Evolutionary conservation across 2,888 invertebrate genomes (phyloP).

Genomic region (Noctua janthina): DNA sequence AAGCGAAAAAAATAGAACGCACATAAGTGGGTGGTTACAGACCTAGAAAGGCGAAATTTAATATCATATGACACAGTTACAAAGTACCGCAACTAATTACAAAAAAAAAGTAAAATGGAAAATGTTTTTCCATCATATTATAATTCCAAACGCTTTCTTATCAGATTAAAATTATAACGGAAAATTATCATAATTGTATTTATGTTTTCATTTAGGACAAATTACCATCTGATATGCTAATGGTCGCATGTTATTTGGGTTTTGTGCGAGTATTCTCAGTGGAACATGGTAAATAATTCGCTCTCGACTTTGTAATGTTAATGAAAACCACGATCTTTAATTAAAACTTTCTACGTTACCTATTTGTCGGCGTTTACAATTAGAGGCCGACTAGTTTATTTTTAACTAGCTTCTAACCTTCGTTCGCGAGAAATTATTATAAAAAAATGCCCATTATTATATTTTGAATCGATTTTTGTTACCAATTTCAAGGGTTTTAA

Average conservation of each 20-base stretch:
- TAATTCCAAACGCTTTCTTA: slow-evolving; percentile 23
- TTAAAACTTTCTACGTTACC: slow-evolving; percentile 72
- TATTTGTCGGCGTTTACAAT: slow-evolving; percentile 59
- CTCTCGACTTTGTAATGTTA: slow-evolving; percentile 66
- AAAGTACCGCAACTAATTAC: not conserved
- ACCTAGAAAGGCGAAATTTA: not conserved
- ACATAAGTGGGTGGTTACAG: not conserved
- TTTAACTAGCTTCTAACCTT: not conserved
- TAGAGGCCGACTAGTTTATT: slow-evolving; percentile 59
- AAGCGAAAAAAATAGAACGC: not conserved
- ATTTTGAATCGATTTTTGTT: too few relatives aligned
- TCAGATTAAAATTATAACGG: slow-evolving; percentile 21
- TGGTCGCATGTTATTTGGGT: slow-evolving; percentile 34
- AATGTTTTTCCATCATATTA: slow-evolving; percentile 10
- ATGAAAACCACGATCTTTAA: slow-evolving; percentile 73
- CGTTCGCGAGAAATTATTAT: too few relatives aligned
- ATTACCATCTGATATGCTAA: slow-evolving; percentile 40
- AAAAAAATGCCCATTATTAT: too few relatives aligned
- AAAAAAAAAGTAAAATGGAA: not conserved
- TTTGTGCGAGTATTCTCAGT: slow-evolving; percentile 31
- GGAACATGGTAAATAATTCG: slow-evolving; percentile 59
- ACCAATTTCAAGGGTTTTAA: too few relatives aligned
- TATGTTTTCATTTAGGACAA: slow-evolving; percentile 39
- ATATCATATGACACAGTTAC: slow-evolving; percentile 12
- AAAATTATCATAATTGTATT: slow-evolving; percentile 43